Percentiles rank a stretch among this genome's conserved stretches.
Conservation (phyloP, 2,888 invertebrate species). For the Cabera pusaria region DNA sequence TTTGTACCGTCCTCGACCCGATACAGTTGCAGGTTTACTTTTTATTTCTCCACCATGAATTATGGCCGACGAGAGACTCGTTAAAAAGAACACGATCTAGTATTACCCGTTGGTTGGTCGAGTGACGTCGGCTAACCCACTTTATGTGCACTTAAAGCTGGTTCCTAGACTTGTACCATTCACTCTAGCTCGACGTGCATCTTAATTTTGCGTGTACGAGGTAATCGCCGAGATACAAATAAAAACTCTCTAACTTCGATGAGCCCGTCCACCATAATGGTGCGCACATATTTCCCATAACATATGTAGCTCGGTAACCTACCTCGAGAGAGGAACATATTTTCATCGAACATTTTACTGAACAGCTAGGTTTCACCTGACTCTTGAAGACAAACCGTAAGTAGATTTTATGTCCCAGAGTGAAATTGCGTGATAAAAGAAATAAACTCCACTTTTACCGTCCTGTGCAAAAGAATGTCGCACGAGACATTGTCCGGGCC, state of each 20-base stretch:
- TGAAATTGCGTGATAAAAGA: conserved; percentile 25
- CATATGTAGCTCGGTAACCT: too few relatives aligned
- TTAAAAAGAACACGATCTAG: conserved; percentile 73
- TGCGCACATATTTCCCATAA: conserved; percentile 18
- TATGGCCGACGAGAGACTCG: conserved; percentile 63
- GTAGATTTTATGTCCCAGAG: conserved; percentile 2
- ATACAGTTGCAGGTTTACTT: conserved; percentile 52
- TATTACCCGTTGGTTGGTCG: conserved; percentile 61
- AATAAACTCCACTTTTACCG: conserved; percentile 17
- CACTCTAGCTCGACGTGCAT: conserved; percentile 68
- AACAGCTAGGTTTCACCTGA: not conserved
- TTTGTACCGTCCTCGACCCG: conserved; percentile 35
- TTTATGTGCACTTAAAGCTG: conserved; percentile 76
- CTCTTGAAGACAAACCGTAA: not conserved
- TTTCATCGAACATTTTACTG: conserved; percentile 5
- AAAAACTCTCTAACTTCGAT: conserved; percentile 42
- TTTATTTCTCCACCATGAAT: conserved; percentile 65
- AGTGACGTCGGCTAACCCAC: conserved; percentile 61
- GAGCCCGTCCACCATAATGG: conserved; percentile 5
- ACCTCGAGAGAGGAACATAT: conserved; percentile 7
- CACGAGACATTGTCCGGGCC: conserved; percentile 19
- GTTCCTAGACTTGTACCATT: conserved; percentile 68
- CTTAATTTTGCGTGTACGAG: conserved; percentile 65
- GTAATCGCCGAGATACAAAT: conserved; percentile 47
- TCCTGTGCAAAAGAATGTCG: conserved; percentile 28